Evolutionary conservation across 1,140 invertebrate genomes (phyloP).

Genomic region (Acromyrmex heyeri): DNA sequence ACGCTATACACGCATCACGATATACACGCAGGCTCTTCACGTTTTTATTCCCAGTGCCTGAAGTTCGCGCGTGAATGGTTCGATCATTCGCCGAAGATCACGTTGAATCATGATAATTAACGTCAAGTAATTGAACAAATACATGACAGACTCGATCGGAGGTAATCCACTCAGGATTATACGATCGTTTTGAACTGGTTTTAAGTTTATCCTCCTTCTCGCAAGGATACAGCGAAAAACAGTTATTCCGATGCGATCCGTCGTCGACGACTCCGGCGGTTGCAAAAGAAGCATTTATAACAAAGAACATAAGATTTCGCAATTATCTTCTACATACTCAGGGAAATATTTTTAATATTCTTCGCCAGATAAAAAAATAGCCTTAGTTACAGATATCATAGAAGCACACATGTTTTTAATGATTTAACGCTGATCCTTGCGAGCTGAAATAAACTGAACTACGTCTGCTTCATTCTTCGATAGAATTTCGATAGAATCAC

Average conservation of each 20-base stretch:
- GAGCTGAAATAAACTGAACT: not conserved
- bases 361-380: not conserved
- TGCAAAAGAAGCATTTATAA: not conserved
- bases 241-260: constrained; percentile 26
- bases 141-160: constrained; percentile 15
- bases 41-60: constrained; percentile 70
- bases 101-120: constrained; percentile 12
- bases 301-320: not conserved
- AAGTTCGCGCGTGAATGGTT: constrained; percentile 65
- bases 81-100: constrained; percentile 42
- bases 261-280: constrained; percentile 70
- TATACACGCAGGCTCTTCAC: constrained; percentile 79
- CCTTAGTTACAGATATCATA: constrained; percentile 38
- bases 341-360: constrained; percentile 38
- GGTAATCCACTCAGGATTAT: not conserved
- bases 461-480: not conserved
- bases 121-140: not conserved
- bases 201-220: constrained; percentile 33
- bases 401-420: not conserved
- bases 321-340: constrained; percentile 11
- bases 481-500: constrained; percentile 3
- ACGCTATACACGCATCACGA: constrained; percentile 48
- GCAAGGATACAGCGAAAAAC: constrained; percentile 41
- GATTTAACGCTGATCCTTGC: constrained; percentile 37
- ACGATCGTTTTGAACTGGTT: constrained; percentile 13